phyloP scores from a whole-genome alignment of 2,888 invertebrate species.

The Mellilla xanthometata region DNA sequence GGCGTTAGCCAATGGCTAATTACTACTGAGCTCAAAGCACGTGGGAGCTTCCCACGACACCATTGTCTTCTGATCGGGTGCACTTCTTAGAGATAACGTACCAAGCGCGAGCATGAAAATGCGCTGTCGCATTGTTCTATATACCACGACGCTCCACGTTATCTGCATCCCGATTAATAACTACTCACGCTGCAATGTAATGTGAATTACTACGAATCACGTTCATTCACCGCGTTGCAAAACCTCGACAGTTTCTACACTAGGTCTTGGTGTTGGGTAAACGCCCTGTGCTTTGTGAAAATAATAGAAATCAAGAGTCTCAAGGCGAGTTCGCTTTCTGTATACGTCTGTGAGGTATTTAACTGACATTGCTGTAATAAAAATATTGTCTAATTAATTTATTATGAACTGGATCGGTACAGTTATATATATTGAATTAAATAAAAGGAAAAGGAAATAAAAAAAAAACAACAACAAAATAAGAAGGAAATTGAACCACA shows the following conservation, averaged over 20 bases:
- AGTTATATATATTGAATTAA: too few relatives aligned
- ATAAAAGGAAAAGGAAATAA: too few relatives aligned
- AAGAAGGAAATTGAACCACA: too few relatives aligned
- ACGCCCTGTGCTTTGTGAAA: conserved; percentile 57
- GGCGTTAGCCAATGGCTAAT: conserved; percentile 64
- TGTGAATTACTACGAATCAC: conserved; percentile 38
- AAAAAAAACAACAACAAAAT: too few relatives aligned
- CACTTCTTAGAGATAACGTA: conserved; percentile 62
- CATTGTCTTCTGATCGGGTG: conserved; percentile 56
- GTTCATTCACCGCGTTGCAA: conserved; percentile 32
- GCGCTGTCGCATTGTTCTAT: conserved; percentile 47
- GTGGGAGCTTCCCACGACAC: conserved; percentile 72
- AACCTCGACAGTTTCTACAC: conserved; percentile 42
- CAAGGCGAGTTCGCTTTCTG: conserved; percentile 62
- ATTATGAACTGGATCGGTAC: too few relatives aligned
- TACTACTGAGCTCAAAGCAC: conserved; percentile 46
- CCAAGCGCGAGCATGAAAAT: conserved; percentile 46
- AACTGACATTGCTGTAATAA: too few relatives aligned
- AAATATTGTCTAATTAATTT: conserved; percentile 62
- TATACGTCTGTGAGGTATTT: conserved; percentile 56
- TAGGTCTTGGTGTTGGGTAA: conserved; percentile 48
- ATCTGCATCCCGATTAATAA: conserved; percentile 45
- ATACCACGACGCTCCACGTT: conserved; percentile 41
- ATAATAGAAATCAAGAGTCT: conserved; percentile 62
- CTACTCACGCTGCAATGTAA: conserved; percentile 45